These are phyloP conservation scores for Steinernema scapterisci DNA, from an alignment of 2,888 invertebrate species.

Conservation along the genomic window DNA sequence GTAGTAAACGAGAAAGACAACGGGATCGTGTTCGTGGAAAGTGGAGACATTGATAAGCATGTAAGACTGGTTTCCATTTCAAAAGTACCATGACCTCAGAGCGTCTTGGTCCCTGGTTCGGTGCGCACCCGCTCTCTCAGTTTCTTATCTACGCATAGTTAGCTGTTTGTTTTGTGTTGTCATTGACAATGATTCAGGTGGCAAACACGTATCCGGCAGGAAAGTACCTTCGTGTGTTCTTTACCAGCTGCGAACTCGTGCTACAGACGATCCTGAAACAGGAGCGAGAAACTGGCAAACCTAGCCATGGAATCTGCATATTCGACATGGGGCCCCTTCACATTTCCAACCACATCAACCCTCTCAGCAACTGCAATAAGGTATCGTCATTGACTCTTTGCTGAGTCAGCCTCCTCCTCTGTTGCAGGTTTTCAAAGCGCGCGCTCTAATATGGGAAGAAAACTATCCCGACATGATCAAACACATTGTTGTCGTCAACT, in stretches of 20 bases:
- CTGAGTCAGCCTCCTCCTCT: background rate
- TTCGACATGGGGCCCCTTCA: constrained; percentile 49
- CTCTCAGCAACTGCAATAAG: constrained; percentile 45
- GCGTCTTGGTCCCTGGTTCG: background rate
- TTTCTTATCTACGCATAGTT: too few relatives aligned
- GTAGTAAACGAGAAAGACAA: constrained; percentile 40
- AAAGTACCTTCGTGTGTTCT: constrained; percentile 46
- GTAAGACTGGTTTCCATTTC: constrained; percentile 4
- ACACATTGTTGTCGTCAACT: constrained; percentile 49
- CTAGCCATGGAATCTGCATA: constrained; percentile 51
- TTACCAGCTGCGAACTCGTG: constrained; percentile 50
- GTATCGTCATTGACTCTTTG: background rate
- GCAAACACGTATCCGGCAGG: constrained; percentile 45
- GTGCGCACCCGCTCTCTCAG: too few relatives aligned
- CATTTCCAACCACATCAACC: constrained; percentile 47
- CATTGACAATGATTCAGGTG: constrained; percentile 35
- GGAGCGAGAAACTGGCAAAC: constrained; percentile 42
- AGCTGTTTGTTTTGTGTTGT: too few relatives aligned
- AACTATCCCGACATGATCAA: constrained; percentile 51
- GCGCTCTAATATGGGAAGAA: constrained; percentile 51
- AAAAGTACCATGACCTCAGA: background rate
- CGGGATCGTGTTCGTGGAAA: constrained; percentile 52
- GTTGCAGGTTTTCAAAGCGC: constrained; percentile 35
- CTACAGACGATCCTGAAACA: constrained; percentile 45
- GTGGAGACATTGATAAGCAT: constrained; percentile 23